Evolutionary conservation across 2,797 vertebrate species (phyloP), one percentile per base, ranked within the genome.

Genomic region (Scleropages formosus): DNA sequence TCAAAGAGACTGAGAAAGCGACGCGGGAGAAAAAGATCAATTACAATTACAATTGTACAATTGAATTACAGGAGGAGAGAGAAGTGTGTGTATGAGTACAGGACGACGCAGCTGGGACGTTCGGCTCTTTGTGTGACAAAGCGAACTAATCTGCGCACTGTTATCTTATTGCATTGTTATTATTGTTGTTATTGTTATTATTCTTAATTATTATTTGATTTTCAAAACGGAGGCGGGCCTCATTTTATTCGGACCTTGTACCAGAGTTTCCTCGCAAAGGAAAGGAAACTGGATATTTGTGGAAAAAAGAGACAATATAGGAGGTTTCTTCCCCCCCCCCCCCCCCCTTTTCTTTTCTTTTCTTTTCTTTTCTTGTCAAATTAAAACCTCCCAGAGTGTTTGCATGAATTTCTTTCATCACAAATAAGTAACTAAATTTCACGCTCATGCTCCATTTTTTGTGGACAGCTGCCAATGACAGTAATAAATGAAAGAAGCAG

Each of bases 181-280:
- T 91, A 77, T 92, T 90, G 86, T 80, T 87, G 88, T 93, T 93
- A n/a, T n/a, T 87, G n/a, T n/a, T n/a, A n/a, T n/a, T n/a, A n/a
- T n/a, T 39, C 77, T 92, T 90, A 86, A 77, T 92, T 90, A 87
- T 80, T 87, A 88, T 93, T 93, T 93, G 85, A 89, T 92, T 93
- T 89, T 83, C 85, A 86, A 89, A 86, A 92, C 90, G 92, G 97
- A 97, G 97, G 96, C 96, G 95, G 97, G 96, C 94, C 96, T 97
- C 96, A 93, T 90, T 95, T 91, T 94, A 90, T 88, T 92, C 92
- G 90, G 91, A 89, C 88, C 89, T 81, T 85, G 87, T 89, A 83
- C 90, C 90, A 91, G 89, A 91, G 88, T 89, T 87, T 89, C 90
- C 91, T 90, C 90, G 87, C 83, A 77, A 74, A 82, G 70, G 82